Percentiles rank a stretch among this genome's conserved stretches.
Conservation (phyloP, 2,797 vertebrate genomes). For the Tragelaphus eurycerus region DNA sequence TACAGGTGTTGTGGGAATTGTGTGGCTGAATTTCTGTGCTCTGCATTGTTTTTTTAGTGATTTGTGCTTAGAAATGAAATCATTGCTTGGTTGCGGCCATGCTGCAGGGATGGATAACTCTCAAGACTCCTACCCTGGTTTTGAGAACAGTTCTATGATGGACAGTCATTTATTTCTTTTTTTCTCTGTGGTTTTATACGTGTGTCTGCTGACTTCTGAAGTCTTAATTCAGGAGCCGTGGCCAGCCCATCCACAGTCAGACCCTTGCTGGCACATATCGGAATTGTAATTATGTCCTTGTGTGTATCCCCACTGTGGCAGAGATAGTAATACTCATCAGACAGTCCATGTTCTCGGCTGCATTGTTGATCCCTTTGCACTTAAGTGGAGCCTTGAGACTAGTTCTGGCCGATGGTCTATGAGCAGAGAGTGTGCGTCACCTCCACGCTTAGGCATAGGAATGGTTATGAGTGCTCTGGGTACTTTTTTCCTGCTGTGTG, state of each 20-base stretch:
- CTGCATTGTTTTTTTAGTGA: neutral
- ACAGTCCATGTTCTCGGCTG: rapidly evolving
- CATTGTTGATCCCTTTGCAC: neutral
- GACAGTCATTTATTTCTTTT: neutral
- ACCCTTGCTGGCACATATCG: neutral
- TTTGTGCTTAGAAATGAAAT: slow-evolving; percentile 13
- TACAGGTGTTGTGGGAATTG: neutral
- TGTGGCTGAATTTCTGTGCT: neutral
- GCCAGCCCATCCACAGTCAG: neutral
- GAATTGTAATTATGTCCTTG: neutral
- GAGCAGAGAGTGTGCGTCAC: neutral
- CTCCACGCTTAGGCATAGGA: neutral
- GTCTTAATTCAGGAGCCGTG: neutral
- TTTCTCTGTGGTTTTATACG: neutral
- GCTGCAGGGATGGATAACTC: neutral
- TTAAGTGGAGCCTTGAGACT: neutral
- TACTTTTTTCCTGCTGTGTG: neutral
- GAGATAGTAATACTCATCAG: neutral
- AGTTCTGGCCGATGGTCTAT: neutral
- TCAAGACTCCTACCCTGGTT: neutral
- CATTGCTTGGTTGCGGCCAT: neutral
- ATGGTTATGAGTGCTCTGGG: neutral
- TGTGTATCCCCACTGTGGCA: neutral
- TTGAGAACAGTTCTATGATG: neutral
- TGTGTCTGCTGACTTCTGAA: neutral